Evolutionary conservation across 2,797 vertebrate species (phyloP).

Genomic region (Phrynocephalus vlangalii): DNA sequence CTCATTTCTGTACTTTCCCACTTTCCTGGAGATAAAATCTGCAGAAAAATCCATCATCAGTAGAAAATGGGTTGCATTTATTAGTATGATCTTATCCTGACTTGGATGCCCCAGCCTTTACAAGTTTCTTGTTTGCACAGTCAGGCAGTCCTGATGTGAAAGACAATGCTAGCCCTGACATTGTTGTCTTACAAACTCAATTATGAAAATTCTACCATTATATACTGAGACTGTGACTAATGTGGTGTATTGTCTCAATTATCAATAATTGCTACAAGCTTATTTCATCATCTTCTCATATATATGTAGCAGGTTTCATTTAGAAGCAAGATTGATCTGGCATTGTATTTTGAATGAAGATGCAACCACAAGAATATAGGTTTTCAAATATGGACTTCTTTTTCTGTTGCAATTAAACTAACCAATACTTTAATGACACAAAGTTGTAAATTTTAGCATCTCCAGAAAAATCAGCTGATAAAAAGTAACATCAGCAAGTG

Average conservation of each 20-base stretch:
- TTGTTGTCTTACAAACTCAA: conserved; percentile 37
- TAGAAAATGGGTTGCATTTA: conserved; percentile 51
- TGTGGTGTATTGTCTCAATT: conserved; percentile 34
- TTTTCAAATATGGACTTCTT: conserved; percentile 10
- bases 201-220: conserved; percentile 30
- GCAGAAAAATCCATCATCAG: conserved; percentile 64
- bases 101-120: conserved; percentile 27
- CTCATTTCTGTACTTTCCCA: conserved; percentile 51
- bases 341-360: conserved; percentile 30
- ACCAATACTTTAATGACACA: conserved; percentile 6
- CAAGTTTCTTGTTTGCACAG: conserved; percentile 47
- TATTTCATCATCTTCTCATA: conserved; percentile 37
- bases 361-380: conserved; percentile 10
- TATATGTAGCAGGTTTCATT: conserved; percentile 12
- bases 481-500: background rate
- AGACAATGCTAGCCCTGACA: conserved; percentile 30
- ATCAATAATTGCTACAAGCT: conserved; percentile 38
- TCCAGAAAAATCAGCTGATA: background rate
- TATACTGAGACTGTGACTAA: conserved; percentile 13
- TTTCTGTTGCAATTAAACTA: conserved; percentile 20
- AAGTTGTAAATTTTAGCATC: conserved; percentile 20
- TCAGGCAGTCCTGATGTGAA: conserved; percentile 52
- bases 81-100: conserved; percentile 40
- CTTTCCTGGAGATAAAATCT: conserved; percentile 63
- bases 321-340: conserved; percentile 19